phyloP scores from a whole-genome alignment of 1,140 invertebrate species.

The Drosophila melanica region DNA sequence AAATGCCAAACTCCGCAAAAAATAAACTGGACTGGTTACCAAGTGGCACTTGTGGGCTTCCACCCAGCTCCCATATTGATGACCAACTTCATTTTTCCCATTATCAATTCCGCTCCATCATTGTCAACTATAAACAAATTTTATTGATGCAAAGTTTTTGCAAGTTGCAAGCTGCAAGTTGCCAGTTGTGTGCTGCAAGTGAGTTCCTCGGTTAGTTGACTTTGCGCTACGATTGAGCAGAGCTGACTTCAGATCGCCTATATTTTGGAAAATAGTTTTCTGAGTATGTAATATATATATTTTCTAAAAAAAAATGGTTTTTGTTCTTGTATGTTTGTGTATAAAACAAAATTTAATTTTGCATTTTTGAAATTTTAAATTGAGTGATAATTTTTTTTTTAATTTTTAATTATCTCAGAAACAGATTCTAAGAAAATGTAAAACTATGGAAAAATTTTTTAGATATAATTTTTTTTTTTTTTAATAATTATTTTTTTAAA shows the following conservation, averaged over 20 bases:
- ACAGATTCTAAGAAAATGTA: too few relatives aligned
- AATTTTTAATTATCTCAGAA: too few relatives aligned
- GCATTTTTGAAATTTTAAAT: too few relatives aligned
- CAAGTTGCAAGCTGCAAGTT: not conserved
- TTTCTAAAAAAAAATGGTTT: too few relatives aligned
- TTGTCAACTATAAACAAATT: slow-evolving; percentile 74
- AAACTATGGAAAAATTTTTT: too few relatives aligned
- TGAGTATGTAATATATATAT: too few relatives aligned
- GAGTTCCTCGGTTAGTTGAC: not conserved
- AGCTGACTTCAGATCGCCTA: not conserved
- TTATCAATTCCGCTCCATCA: slow-evolving; percentile 70
- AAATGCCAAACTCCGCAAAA: slow-evolving; percentile 1
- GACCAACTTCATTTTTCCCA: slow-evolving; percentile 35
- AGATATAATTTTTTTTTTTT: too few relatives aligned
- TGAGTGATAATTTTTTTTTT: too few relatives aligned
- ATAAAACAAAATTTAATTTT: too few relatives aligned
- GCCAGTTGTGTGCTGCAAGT: not conserved
- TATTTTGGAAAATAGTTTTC: not conserved
- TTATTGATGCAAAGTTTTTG: slow-evolving; percentile 24
- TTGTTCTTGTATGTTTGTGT: too few relatives aligned
- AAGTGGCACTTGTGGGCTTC: not conserved
- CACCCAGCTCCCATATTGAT: slow-evolving; percentile 6
- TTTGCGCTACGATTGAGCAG: slow-evolving; percentile 5
- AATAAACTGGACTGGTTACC: not conserved
- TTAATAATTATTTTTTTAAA: too few relatives aligned